phyloP scores from a whole-genome alignment of 2,797 vertebrate species.

The Passerculus sandwichensis region DNA sequence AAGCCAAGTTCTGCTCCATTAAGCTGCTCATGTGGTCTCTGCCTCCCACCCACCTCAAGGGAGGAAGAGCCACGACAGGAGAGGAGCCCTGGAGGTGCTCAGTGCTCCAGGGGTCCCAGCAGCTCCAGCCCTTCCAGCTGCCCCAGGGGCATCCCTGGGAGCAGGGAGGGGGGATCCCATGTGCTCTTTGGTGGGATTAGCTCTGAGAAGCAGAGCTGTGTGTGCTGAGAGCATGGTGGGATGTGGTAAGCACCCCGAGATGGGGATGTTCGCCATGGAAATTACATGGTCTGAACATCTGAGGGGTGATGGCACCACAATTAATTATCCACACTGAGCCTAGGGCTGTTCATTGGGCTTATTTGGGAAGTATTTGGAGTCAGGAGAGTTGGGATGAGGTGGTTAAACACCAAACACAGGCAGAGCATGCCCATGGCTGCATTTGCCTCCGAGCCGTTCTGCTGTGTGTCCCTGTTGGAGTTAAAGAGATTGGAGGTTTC shows the following conservation, averaged over 20 bases:
- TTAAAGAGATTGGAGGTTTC: background rate
- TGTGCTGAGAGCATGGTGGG: background rate
- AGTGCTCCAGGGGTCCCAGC: rapidly evolving
- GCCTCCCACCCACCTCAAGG: background rate
- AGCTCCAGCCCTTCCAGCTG: background rate
- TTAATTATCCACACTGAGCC: background rate
- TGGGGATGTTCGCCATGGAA: background rate
- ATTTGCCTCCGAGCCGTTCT: rapidly evolving
- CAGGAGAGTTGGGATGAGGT: background rate
- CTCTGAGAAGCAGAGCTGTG: rapidly evolving
- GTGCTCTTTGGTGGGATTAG: background rate
- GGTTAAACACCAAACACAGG: background rate
- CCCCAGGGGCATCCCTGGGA: background rate
- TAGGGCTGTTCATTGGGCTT: background rate
- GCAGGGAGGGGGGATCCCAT: rapidly evolving
- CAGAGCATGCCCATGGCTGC: background rate
- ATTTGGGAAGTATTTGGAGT: background rate
- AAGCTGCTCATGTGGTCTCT: constrained; percentile 28
- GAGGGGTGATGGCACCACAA: rapidly evolving
- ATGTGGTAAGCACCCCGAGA: rapidly evolving
- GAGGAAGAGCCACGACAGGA: background rate
- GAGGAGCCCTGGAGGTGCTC: background rate
- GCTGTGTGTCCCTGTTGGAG: background rate
- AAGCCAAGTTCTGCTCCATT: constrained; percentile 74
- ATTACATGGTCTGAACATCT: rapidly evolving